phyloP scores from a whole-genome alignment of 2,888 invertebrate species.

The Zele albiditarsus region DNA sequence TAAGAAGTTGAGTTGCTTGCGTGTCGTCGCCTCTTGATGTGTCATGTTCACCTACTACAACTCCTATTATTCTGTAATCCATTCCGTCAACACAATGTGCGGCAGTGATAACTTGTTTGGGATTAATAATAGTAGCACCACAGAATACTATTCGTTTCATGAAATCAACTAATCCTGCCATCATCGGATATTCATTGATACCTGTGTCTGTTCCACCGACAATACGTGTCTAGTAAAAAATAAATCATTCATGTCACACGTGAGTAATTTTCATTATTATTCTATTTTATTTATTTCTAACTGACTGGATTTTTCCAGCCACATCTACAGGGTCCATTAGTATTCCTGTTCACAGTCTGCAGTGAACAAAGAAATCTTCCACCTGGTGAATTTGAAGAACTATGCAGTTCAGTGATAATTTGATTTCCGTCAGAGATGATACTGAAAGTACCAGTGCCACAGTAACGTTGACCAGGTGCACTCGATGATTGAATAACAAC shows the following conservation, averaged over 20 bases:
- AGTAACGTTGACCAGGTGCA: conserved; percentile 75
- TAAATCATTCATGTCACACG: not conserved
- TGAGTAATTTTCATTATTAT: conserved; percentile 9
- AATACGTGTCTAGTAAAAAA: conserved; percentile 67
- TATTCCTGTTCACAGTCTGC: conserved; percentile 52
- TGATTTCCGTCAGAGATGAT: conserved; percentile 57
- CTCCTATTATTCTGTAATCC: conserved; percentile 35
- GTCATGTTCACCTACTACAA: conserved; percentile 66
- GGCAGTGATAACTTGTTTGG: conserved; percentile 61
- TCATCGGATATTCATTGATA: conserved; percentile 77
- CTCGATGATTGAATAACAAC: conserved; percentile 74
- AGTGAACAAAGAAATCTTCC: conserved; percentile 75
- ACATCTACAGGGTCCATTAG: conserved; percentile 73
- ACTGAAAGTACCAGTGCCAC: conserved; percentile 73
- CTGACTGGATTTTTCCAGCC: conserved; percentile 75
- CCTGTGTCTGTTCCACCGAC: conserved; percentile 75
- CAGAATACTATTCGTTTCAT: conserved; percentile 52
- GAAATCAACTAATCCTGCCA: conserved; percentile 74
- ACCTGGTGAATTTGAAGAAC: conserved; percentile 66
- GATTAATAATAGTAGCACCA: conserved; percentile 65
- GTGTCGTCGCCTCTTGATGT: conserved; percentile 73
- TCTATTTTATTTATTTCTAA: conserved; percentile 24
- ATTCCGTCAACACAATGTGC: conserved; percentile 62
- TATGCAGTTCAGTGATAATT: conserved; percentile 57
- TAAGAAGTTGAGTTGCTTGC: conserved; percentile 71